phyloP scores from a whole-genome alignment of 92 coral and sea anemone genomes.

The Epizoanthus rinbou region DNA sequence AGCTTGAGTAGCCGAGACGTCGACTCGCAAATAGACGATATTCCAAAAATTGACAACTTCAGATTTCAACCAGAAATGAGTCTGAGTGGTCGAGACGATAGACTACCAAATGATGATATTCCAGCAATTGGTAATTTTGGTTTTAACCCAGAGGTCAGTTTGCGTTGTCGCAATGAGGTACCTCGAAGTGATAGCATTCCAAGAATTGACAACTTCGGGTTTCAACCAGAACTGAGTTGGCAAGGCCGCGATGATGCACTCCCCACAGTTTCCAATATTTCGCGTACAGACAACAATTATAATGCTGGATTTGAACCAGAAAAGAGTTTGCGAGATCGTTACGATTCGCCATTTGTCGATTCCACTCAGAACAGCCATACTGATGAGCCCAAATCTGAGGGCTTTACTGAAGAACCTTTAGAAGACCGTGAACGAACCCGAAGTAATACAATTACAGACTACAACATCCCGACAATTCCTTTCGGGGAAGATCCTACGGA shows the following conservation, averaged over 20 bases:
- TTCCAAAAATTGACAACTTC: constrained; percentile 17
- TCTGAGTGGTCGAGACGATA: constrained; percentile 14
- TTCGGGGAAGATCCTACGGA: constrained; percentile 22
- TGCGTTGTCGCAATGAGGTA: constrained; percentile 4
- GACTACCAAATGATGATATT: neutral
- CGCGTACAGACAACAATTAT: neutral
- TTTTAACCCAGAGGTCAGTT: constrained; percentile 33
- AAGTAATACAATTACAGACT: constrained; percentile 34
- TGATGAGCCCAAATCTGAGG: neutral
- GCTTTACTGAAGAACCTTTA: neutral
- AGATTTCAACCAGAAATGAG: constrained; percentile 44
- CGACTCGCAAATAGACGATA: neutral
- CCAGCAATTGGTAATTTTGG: constrained; percentile 21
- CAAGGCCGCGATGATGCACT: neutral
- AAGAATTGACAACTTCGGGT: constrained; percentile 28
- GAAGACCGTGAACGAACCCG: constrained; percentile 2
- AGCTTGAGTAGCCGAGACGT: constrained; percentile 7
- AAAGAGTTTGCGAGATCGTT: neutral
- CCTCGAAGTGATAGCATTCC: neutral
- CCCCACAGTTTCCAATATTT: too few species aligned
- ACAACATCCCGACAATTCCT: constrained; percentile 36
- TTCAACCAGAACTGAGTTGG: neutral
- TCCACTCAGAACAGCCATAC: too few species aligned
- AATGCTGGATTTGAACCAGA: neutral
- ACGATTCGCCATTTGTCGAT: neutral